Base-by-base conservation (phyloP, 2,888 invertebrate genomes). In the Lithophane leautieri region DNA sequence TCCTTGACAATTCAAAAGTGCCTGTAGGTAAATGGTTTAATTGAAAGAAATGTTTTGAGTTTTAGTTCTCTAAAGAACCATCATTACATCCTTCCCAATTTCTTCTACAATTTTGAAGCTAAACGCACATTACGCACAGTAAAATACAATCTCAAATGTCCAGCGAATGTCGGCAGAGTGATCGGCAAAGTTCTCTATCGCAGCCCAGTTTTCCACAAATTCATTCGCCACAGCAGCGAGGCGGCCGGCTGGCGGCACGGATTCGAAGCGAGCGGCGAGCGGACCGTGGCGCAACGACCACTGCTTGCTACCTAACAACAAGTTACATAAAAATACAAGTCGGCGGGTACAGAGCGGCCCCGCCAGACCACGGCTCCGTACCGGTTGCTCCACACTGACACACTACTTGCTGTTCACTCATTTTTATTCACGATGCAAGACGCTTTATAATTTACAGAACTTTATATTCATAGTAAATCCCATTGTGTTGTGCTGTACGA, bases 251-350 rank as follows among this genome's bases (percentile, higher is more conserved):
- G 60, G 63, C 79, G 84, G 77, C 80, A 80, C 79, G 81, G 84
- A 81, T 83, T 84, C 81, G 78, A 82, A 78, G 81, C 86, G 82
- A 87, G 84, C 87, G 81, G 82, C 78, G 82, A 85, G 76, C 89
- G 89, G 82, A 84, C 65, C 90, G 89, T 94, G 94, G 92, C 93
- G 94, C 92, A 94, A 93, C 91, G 69, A 68, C 85, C 72, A 79
- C 63, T 62, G 82, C 85, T 66, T 79, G 75, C 81, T 88, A 83
- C 86, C 89, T 83, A 85, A 90, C 88, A 92, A 92, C 93, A 85
- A 92, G 94, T 95, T 95, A 95, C 93, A 95, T 95, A 95, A 95
- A 95, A 94, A 93, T 94, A 93, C 93, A 90, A 93, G 91, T 90
- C 90, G 81, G 85, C 88, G 86, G 86, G 88, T 88, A 79, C 81